These are phyloP conservation scores for Galaxea fascicularis DNA, from an alignment of 92 coral and sea anemone species.

Conservation along the genomic window DNA sequence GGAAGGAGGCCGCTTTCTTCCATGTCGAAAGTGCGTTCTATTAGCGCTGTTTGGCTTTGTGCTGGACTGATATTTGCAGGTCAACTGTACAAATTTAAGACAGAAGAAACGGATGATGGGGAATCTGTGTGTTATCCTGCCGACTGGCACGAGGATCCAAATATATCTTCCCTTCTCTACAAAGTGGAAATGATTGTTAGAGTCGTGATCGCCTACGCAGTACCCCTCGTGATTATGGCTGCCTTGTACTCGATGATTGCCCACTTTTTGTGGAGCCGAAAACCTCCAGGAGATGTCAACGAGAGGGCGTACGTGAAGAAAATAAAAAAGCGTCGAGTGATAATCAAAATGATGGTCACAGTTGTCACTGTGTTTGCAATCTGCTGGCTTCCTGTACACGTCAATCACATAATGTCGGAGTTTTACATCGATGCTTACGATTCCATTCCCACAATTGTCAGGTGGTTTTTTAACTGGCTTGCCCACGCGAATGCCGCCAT, in stretches of 20 bases:
- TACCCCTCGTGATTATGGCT: conserved; percentile 61
- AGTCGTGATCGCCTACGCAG: conserved; percentile 67
- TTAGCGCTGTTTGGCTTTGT: conserved; percentile 20
- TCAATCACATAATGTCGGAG: conserved; percentile 28
- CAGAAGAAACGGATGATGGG: conserved; percentile 1
- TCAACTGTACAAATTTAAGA: conserved; percentile 21
- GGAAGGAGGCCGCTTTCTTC: conserved; percentile 24
- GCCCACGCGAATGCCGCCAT: conserved; percentile 49
- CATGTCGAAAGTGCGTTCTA: conserved; percentile 7
- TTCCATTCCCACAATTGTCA: conserved; percentile 10
- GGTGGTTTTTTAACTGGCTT: conserved; percentile 22
- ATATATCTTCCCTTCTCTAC: background rate
- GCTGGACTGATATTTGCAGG: conserved; percentile 26
- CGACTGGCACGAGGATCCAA: conserved; percentile 6
- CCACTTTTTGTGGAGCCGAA: conserved; percentile 55
- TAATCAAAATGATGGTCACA: conserved; percentile 42
- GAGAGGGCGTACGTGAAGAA: conserved; percentile 15
- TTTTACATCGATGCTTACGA: conserved; percentile 20
- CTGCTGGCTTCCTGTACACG: conserved; percentile 51
- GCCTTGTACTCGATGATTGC: conserved; percentile 64
- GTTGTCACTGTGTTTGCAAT: conserved; percentile 42
- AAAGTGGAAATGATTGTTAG: conserved; percentile 54
- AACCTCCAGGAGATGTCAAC: conserved; percentile 36
- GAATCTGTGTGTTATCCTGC: background rate
- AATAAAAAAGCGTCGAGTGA: conserved; percentile 14